Evolutionary conservation across 2,113 vertebrate genomes (phyloP).

Genomic region (Halichoeres trimaculatus): DNA sequence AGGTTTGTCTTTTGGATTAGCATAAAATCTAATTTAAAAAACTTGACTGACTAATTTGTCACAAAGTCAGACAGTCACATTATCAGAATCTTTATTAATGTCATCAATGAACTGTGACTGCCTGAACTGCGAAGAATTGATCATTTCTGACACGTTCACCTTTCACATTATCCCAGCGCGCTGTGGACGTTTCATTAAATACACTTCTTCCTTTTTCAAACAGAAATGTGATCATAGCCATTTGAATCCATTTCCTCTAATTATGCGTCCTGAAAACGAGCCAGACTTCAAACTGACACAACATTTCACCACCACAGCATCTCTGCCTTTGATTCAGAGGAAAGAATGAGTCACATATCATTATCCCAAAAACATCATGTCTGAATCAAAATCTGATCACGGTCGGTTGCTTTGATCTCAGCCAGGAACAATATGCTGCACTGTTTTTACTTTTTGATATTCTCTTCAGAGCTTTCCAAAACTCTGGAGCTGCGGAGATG

Average conservation of each 20-base stretch:
- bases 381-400: constrained; percentile 23
- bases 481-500: background rate
- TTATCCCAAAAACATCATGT: constrained; percentile 23
- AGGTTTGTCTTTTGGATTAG: background rate
- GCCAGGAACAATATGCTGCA: background rate
- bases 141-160: background rate
- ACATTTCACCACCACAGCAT: constrained; percentile 5
- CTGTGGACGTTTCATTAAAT: background rate
- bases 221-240: background rate
- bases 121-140: background rate
- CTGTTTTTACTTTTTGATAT: constrained; percentile 14
- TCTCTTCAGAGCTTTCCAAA: background rate
- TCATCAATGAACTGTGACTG: background rate
- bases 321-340: constrained; percentile 16
- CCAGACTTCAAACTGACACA: constrained; percentile 14
- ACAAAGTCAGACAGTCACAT: background rate
- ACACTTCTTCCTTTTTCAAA: too few species aligned
- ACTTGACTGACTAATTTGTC: background rate
- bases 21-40: background rate
- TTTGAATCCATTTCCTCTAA: constrained; percentile 5
- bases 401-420: constrained; percentile 38
- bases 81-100: background rate
- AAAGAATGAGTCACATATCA: constrained; percentile 25
- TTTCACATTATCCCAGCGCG: background rate
- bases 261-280: constrained; percentile 18